A percentile compares a stretch with the other conserved stretches of the same genome.
These are phyloP conservation scores for Mactromeris polynyma DNA, from an alignment of 2,888 invertebrate genomes.

Conservation along the genomic window DNA sequence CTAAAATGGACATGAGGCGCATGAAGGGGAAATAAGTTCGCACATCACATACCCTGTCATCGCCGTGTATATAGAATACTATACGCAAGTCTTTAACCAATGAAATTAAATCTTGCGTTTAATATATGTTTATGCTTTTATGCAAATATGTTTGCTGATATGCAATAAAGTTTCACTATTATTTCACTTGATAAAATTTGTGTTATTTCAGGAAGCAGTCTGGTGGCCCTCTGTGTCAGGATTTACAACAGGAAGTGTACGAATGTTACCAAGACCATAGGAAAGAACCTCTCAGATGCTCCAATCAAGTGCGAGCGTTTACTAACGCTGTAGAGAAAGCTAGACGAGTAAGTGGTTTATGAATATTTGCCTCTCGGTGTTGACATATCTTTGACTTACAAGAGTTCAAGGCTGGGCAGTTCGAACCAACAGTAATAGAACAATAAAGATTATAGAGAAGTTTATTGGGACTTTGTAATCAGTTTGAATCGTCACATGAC, in stretches of 20 bases:
- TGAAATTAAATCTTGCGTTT: too few relatives aligned
- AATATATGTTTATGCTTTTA: too few relatives aligned
- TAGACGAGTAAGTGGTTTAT: constrained; percentile 76
- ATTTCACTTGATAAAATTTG: too few relatives aligned
- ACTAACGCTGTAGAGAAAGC: constrained; percentile 82
- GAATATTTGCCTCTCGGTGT: neutral
- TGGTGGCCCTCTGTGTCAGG: constrained; percentile 81
- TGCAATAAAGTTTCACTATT: too few relatives aligned
- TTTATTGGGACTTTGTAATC: neutral
- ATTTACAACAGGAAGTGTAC: constrained; percentile 80
- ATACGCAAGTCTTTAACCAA: too few relatives aligned
- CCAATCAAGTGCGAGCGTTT: constrained; percentile 80
- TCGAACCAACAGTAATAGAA: too few relatives aligned
- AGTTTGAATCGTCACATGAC: neutral
- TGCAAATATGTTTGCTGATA: neutral
- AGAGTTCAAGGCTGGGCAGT: too few relatives aligned
- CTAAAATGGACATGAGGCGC: too few relatives aligned
- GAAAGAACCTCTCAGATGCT: constrained; percentile 79
- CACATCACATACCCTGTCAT: too few relatives aligned
- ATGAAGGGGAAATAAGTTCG: too few relatives aligned
- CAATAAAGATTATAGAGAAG: neutral
- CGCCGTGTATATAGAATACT: too few relatives aligned
- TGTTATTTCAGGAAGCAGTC: constrained; percentile 78
- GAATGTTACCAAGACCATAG: constrained; percentile 82
- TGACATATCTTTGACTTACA: neutral